Base-by-base conservation (phyloP, 2,113 vertebrate species). In the Gallinago undulata region DNA sequence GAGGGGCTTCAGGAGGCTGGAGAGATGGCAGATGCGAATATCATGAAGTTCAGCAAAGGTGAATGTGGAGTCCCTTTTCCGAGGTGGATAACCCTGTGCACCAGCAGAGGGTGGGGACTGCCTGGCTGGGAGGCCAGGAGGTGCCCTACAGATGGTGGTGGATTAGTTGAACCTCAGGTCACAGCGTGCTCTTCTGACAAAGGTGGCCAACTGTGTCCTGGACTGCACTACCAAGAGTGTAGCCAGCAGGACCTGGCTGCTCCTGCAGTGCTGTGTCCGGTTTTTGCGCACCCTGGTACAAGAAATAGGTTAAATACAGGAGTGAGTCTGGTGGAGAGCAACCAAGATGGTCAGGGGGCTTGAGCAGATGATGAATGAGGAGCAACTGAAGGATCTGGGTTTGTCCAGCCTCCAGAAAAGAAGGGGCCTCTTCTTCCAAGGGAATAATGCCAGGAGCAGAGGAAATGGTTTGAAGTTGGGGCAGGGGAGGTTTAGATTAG, bases 141-240 rank as follows among this genome's bases (percentile, higher is more conserved):
- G 24, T 51, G 41, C 8, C 41, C 18, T 78, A 31, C 19, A 50
- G 47, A 5, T 66, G 41, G 12, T 57, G 22, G 37, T 79, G 28
- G 21, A n/a, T 30, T 39, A 47, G 17, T 7, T 69, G 33, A 74
- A 33, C 43, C 55, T 53, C 13, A 27, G 48, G 45, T 17, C 67
- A 17, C 13, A 21, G 60, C 2, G 2, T 45, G 27, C 16, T 76
- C 3, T 37, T 78, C 47, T 87, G 41, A 19, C 47, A 68, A 83
- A 55, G 51, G 11, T 3, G 30, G n/a, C 17, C 33, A 62, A 4
- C 27, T 0, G 0, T 59, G 37, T 53, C 28, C 21, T 59, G 51
- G 25, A 28, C 18, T 86, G 39, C 25, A 35, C 66, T 66, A 70
- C 9, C 30, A 78, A 78, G 64, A 51, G 8, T 47, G 43, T 74